Conservation (phyloP, 1,140 invertebrate genomes). For the Zaprionus vittiger region DNA sequence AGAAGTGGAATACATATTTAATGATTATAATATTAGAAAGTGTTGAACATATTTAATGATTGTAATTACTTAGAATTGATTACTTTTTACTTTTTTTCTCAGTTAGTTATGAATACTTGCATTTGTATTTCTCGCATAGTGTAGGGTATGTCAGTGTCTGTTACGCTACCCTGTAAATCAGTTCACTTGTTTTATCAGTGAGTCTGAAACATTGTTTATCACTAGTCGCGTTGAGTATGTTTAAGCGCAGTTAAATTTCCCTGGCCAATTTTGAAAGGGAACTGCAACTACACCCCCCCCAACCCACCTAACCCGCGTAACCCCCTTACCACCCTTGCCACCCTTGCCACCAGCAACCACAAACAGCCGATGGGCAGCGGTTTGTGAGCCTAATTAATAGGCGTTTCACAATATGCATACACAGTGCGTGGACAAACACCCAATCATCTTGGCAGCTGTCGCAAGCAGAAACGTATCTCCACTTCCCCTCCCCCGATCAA, state of each 20-base stretch:
- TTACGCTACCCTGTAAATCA: neutral
- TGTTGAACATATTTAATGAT: too few relatives aligned
- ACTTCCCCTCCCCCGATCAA: neutral
- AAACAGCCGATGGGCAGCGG: neutral
- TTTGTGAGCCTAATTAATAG: conserved; percentile 32
- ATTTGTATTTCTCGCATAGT: neutral
- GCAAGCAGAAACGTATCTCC: neutral
- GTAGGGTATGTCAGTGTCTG: neutral
- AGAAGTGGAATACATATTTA: too few relatives aligned
- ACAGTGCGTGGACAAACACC: conserved; percentile 10
- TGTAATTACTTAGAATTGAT: too few relatives aligned
- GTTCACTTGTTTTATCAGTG: neutral
- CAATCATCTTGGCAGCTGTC: conserved; percentile 30
- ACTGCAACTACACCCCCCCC: too few relatives aligned
- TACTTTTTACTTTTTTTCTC: too few relatives aligned
- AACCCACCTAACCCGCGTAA: neutral
- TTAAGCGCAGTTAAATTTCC: neutral
- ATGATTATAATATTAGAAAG: too few relatives aligned
- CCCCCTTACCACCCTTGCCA: neutral
- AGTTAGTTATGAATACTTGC: neutral
- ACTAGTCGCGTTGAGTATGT: neutral
- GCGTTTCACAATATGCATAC: conserved; percentile 24
- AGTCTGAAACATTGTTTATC: neutral
- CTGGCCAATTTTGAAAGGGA: too few relatives aligned
- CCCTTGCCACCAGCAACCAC: neutral